phyloP scores from a whole-genome alignment of 2,888 invertebrate species.

The Yponomeuta evonymella region DNA sequence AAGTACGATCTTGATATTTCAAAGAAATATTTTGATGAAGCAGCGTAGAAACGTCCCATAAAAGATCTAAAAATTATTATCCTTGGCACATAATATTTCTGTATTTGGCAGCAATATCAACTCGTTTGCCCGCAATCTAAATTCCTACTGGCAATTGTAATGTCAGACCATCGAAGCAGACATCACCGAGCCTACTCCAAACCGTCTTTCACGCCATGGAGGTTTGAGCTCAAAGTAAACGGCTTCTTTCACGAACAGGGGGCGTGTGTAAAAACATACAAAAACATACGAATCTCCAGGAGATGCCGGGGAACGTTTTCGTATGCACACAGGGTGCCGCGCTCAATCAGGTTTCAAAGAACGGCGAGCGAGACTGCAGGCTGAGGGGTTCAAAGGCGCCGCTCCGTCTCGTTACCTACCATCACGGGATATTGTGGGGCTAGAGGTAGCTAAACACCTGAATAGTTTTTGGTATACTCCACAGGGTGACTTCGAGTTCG shows the following conservation, averaged over 20 bases:
- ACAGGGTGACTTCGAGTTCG: background rate
- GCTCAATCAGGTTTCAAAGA: constrained; percentile 72
- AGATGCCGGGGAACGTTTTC: constrained; percentile 52
- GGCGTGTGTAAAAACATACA: constrained; percentile 28
- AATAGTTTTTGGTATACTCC: background rate
- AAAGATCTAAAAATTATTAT: too few relatives aligned
- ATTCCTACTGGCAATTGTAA: background rate
- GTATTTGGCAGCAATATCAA: too few relatives aligned
- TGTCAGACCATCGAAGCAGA: background rate
- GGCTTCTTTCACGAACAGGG: constrained; percentile 36
- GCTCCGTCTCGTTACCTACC: constrained; percentile 41
- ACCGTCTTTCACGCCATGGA: background rate
- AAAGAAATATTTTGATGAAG: too few relatives aligned
- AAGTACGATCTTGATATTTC: too few relatives aligned
- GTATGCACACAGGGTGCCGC: constrained; percentile 66
- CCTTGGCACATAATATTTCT: too few relatives aligned
- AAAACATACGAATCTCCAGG: constrained; percentile 42
- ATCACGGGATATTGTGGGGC: constrained; percentile 24
- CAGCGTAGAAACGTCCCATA: too few relatives aligned
- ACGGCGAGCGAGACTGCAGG: constrained; percentile 40
- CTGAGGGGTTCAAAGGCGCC: constrained; percentile 54
- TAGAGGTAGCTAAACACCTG: background rate
- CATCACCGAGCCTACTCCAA: background rate
- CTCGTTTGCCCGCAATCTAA: background rate
- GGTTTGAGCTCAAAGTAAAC: constrained; percentile 28